Evolutionary conservation across 2,113 vertebrate genomes (phyloP), one percentile per base, ranked within the genome.

Genomic region (Caretta caretta): DNA sequence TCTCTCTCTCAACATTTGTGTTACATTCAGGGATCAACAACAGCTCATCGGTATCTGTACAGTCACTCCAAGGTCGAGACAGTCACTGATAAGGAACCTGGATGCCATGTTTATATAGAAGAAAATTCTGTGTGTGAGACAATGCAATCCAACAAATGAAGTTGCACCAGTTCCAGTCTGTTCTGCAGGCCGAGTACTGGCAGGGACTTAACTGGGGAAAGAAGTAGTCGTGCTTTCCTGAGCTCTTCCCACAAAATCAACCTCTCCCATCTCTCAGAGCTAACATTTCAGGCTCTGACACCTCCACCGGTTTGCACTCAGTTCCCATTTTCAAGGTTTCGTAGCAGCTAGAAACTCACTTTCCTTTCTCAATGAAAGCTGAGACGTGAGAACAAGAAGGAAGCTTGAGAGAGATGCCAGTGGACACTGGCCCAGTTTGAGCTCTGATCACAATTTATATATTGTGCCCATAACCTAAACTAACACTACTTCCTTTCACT

Each of bases 231-330:
- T 72, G 17, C 1, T 5, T 35, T 20, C 35, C 59, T 6, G 1
- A 62, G 29, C 29, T 31, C 29, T 62, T 31, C 29, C 62, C 62
- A 69, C 78, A 29, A 51, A 42, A 16, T 35, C 80, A 20, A 50
- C 51, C 27, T 29, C 29, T 8, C 9, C 46, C 76, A 35, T 27
- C 31, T n/a, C 38, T 42, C 51, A 4, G 1, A 11, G 3, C 25
- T 48, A 62, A 25, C 4, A 9, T 72, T 72, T 38, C 65, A 1
- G 42, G 16, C 0, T 0, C 5, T 2, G 62, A 51, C 25, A 59
- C n/a, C 1, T 49, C 38, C 76, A 31, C 3, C 46, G 25, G 14
- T 79, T 49, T 49, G 24, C 51, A 8, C 50, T 9, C 9, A 5
- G 80, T 51, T 12, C 51, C 6, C 51, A 17, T 82, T 54, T 42